Conservation (phyloP, 2,888 invertebrate genomes). For the Eristalinus aeneus region DNA sequence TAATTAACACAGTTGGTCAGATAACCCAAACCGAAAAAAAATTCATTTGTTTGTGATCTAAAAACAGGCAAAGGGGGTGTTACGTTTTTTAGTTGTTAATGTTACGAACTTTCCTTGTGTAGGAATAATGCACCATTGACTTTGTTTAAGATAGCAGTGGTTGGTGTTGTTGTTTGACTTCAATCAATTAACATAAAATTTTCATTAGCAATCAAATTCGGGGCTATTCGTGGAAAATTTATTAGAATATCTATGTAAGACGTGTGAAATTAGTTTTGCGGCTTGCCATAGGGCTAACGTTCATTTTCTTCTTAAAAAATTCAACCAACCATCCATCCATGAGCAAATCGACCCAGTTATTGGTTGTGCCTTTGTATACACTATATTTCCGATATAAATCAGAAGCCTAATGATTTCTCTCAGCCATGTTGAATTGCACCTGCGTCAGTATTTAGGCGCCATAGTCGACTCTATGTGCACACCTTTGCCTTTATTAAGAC, state of each 20-base stretch:
- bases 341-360: not conserved
- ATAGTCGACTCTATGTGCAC: not conserved
- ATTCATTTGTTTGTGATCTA: conserved; percentile 51
- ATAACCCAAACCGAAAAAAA: conserved; percentile 19
- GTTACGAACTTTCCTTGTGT: conserved; percentile 56
- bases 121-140: conserved; percentile 53
- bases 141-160: conserved; percentile 54
- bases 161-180: conserved; percentile 36
- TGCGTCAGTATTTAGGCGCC: not conserved
- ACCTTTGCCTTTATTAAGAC: conserved; percentile 26
- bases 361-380: not conserved
- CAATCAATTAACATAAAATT: conserved; percentile 66
- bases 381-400: not conserved
- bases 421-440: not conserved
- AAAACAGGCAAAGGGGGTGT: not conserved
- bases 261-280: not conserved
- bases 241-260: not conserved
- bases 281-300: not conserved
- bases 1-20: conserved; percentile 60
- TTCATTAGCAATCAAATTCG: conserved; percentile 54
- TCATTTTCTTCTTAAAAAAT: not conserved
- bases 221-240: conserved; percentile 10
- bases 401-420: not conserved
- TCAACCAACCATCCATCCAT: not conserved
- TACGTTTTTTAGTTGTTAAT: conserved; percentile 14